Evolutionary conservation across 1,140 invertebrate genomes (phyloP), one percentile per base, ranked within the genome.

Genomic region (Drosophila nasuta): DNA sequence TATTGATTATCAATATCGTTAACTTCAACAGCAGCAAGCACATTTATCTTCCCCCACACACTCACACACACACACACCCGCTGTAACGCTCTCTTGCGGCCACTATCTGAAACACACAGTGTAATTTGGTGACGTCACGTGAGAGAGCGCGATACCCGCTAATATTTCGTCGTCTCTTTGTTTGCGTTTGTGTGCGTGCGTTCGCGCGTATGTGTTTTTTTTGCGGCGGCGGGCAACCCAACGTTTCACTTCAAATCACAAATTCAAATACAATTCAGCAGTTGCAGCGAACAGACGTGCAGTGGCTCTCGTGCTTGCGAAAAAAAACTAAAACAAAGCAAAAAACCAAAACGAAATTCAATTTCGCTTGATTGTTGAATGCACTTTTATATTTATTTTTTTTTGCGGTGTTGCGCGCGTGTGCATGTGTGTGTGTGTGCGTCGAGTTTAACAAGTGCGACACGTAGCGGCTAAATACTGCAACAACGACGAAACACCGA

Each of bases 251-350:
- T 71, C 51, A 46, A 69, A 64, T 41, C 41, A 43, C n/a, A 43
- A 48, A 63, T 77, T 77, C 75, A 77, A 75, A 62, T 77, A 75
- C 66, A 63, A 70, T 51, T 63, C 45, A 70, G 66, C 66, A 75
- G 66, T 75, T 58, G 67, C 67, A 57, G 43, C 51, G 66, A 57
- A 10, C 7, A 58, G 72, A 75, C 72, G 72, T 70, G 30, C 30
- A 65, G 54, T 35, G 70, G 70, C 63, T 45, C 45, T 56, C 10
- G 46, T 38, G 1, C 30, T 33, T 33, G 33, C 33, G 7, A 38
- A 38, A 38, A 7, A 38, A 38, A 46, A 62, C n/a, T 15, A 20
- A 68, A 33, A 17, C 46, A 33, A 30, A 58, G 0, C 30, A n/a
- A 60, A 54, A 41, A 38, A 20, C 17, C 15, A 48, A 35, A 71